Conservation (phyloP, 2,888 invertebrate genomes). For the Dermolepida albohirtum region DNA sequence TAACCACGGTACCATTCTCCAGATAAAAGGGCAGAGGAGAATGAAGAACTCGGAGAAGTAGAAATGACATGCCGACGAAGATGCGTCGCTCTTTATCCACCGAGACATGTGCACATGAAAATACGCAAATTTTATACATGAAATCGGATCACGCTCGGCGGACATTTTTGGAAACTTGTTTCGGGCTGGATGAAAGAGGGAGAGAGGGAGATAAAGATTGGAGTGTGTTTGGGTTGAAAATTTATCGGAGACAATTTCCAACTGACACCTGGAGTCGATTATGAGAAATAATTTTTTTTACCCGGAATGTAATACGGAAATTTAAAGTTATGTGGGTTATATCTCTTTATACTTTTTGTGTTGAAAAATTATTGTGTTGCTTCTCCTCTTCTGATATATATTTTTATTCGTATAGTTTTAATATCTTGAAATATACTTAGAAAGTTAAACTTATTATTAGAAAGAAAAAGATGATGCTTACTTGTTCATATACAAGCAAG, state of each 20-base stretch:
- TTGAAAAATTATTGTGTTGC: too few relatives aligned
- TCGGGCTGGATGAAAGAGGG: not conserved
- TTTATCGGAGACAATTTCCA: conserved; percentile 18
- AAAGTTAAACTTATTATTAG: too few relatives aligned
- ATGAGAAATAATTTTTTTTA: conserved; percentile 15
- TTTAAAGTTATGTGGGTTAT: too few relatives aligned
- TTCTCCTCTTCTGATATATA: too few relatives aligned
- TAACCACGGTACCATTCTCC: conserved; percentile 42
- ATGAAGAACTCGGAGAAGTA: conserved; percentile 27
- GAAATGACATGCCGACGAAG: conserved; percentile 26
- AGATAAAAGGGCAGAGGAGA: conserved; percentile 28
- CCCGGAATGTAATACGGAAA: too few relatives aligned
- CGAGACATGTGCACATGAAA: conserved; percentile 34
- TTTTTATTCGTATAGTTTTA: too few relatives aligned
- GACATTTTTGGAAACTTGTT: conserved; percentile 7
- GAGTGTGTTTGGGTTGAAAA: conserved; percentile 17
- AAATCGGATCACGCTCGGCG: conserved; percentile 39
- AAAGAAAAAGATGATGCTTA: too few relatives aligned
- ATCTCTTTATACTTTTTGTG: too few relatives aligned
- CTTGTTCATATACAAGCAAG: too few relatives aligned
- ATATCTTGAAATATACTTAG: too few relatives aligned
- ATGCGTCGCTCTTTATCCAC: conserved; percentile 29
- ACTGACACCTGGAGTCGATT: conserved; percentile 14
- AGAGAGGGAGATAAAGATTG: not conserved
- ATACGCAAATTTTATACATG: conserved; percentile 42